Percentiles rank a stretch among this genome's conserved stretches.
These are phyloP conservation scores for Calliopum simillimum DNA, from an alignment of 2,888 invertebrate species.

Conservation along the genomic window DNA sequence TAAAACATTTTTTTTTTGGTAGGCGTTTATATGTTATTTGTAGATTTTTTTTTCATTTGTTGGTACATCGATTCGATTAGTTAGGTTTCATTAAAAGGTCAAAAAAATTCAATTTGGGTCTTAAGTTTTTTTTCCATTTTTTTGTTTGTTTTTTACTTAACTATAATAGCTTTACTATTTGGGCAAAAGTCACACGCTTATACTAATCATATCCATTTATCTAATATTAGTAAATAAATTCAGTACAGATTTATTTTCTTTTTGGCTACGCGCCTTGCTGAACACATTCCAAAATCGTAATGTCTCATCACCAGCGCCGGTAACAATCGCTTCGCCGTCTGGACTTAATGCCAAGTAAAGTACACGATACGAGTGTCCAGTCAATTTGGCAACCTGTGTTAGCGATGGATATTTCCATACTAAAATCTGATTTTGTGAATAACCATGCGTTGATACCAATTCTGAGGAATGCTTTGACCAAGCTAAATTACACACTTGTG, in stretches of 20 bases:
- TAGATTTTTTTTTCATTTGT: neutral
- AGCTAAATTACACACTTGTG: conserved; percentile 97
- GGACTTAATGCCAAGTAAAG: conserved; percentile 96
- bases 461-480: conserved; percentile 99
- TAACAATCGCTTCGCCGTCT: conserved; percentile 98
- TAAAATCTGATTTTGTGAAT: conserved; percentile 97
- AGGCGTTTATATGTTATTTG: conserved; percentile 19
- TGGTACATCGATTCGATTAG: conserved; percentile 13
- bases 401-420: conserved; percentile 99
- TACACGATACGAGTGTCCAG: conserved; percentile 96
- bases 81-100: neutral
- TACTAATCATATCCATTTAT: conserved; percentile 62
- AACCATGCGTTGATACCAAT: conserved; percentile 97
- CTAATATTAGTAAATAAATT: conserved; percentile 92
- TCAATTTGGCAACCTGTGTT: conserved; percentile 95
- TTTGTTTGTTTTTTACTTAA: neutral
- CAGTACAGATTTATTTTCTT: conserved; percentile 92
- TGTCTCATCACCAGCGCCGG: conserved; percentile 98
- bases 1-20: conserved; percentile 28
- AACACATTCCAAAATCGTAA: conserved; percentile 99
- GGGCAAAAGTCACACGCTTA: neutral
- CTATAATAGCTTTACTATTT: conserved; percentile 11
- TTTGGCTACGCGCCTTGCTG: conserved; percentile 94
- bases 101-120: neutral
- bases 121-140: neutral